These are phyloP conservation scores for Psittacula cyanocephala DNA, from an alignment of 2,113 vertebrate genomes.

Conservation along the genomic window DNA sequence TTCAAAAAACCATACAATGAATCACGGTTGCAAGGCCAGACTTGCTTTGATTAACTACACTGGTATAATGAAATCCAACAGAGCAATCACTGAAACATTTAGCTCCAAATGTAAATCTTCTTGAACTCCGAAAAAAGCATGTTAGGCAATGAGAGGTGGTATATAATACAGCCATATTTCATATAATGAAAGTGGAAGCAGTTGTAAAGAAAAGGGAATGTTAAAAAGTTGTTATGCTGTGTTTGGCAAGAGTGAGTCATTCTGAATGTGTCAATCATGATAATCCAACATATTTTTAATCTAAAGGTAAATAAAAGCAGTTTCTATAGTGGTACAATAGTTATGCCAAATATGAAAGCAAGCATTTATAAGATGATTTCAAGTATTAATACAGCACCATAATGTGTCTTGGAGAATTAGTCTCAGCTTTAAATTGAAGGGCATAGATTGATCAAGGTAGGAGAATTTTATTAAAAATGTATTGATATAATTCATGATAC, in stretches of 20 bases:
- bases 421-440: constrained; percentile 71
- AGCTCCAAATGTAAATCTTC: constrained; percentile 83
- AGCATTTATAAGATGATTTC: constrained; percentile 71
- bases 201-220: constrained; percentile 71
- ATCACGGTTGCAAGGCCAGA: constrained; percentile 76
- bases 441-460: constrained; percentile 62
- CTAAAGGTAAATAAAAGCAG: constrained; percentile 77
- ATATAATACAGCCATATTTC: constrained; percentile 78
- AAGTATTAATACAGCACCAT: constrained; percentile 66
- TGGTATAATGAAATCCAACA: constrained; percentile 82
- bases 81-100: constrained; percentile 85
- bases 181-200: constrained; percentile 69
- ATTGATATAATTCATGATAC: constrained; percentile 14
- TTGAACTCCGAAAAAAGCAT: constrained; percentile 76
- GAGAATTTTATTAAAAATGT: constrained; percentile 71
- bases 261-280: constrained; percentile 77
- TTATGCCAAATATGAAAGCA: constrained; percentile 71
- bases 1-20: constrained; percentile 76
- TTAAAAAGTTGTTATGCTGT: constrained; percentile 77
- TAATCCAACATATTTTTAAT: constrained; percentile 79
- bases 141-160: constrained; percentile 69
- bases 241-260: constrained; percentile 79
- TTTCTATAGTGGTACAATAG: constrained; percentile 69
- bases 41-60: constrained; percentile 83
- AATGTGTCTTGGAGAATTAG: constrained; percentile 72